Evolutionary conservation across 1,140 invertebrate genomes (phyloP).

Genomic region (Hylaeus volcanicus): DNA sequence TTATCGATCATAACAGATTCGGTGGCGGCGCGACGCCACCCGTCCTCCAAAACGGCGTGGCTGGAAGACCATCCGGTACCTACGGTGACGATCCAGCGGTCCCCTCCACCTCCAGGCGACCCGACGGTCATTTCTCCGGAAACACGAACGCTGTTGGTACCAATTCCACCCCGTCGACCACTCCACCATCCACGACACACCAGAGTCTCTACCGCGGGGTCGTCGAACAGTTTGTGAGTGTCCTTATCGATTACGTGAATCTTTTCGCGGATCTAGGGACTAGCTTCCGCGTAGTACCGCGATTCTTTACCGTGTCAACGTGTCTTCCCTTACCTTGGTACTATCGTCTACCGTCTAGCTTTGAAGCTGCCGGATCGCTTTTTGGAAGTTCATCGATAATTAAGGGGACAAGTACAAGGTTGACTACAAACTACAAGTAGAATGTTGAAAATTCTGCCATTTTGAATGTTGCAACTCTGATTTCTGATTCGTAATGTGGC

Average conservation of each 20-base stretch:
- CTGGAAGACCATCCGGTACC: slow-evolving; percentile 52
- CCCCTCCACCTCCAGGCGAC: slow-evolving; percentile 71
- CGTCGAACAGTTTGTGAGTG: slow-evolving; percentile 73
- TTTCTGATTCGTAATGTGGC: no score
- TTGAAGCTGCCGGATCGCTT: no score
- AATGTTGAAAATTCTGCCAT: no score
- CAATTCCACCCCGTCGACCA: slow-evolving; percentile 41
- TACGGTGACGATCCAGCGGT: slow-evolving; percentile 63
- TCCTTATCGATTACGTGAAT: slow-evolving; percentile 2
- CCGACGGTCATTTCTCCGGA: slow-evolving; percentile 50
- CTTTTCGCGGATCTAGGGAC: background rate
- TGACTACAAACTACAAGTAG: no score
- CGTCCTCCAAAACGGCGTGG: slow-evolving; percentile 56
- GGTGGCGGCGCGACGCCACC: slow-evolving; percentile 38
- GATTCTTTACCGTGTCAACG: no score
- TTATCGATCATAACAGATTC: slow-evolving; percentile 39
- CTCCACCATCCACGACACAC: slow-evolving; percentile 46
- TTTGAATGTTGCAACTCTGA: no score
- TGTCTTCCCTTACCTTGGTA: no score
- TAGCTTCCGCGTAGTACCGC: background rate
- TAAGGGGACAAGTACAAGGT: no score
- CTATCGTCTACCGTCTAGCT: no score
- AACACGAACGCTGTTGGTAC: slow-evolving; percentile 28
- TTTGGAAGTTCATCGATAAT: no score
- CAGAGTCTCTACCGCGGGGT: slow-evolving; percentile 62